Evolutionary conservation across 2,797 vertebrate genomes (phyloP), one percentile per base, ranked within the genome.

Genomic region (Notoglanidium macrostoma): DNA sequence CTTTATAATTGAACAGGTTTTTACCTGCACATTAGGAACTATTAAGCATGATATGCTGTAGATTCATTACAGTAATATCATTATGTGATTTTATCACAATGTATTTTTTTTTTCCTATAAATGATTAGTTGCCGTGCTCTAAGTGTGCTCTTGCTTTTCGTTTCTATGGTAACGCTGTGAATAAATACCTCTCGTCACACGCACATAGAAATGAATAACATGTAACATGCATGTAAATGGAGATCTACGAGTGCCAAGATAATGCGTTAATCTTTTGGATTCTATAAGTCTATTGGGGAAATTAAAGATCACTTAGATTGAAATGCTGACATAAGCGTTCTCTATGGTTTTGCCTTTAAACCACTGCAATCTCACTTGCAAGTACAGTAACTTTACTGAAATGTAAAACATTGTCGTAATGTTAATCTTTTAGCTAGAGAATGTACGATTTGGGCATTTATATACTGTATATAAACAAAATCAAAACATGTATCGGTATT

Each of bases 111-210:
- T 59, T 61, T 17, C 40, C 40, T 46, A n/a, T 10, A 81, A 12
- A n/a, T 29, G 57, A 81, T 81, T 46, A 63, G 78, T 29, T 46
- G 35, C 23, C 46, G 78, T 46, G 57, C 57, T 63, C 3, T n/a
- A 14, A 14, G 9, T 54, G 26, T 77, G 74, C 74, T 29, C 6
- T 54, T 32, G 51, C 7, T 81, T 5, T 6, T n/a, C 14, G 57
- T 81, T 63, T 57, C 79, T 46, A 81, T 81, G 79, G 59, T 63
- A 81, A 81, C 17, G 14, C 21, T 63, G 78, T 63, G 35, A 63
- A 63, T 59, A 63, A 81, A 81, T 44, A 80, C 23, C 35, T 9
- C 57, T 81, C 78, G 4, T 59, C 11, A 40, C 77, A 80, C 46
- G 35, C 32, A 2, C 35, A 23, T 61, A n/a, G 17, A 63, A 80